These are phyloP conservation scores for Zygogramma bicolorata DNA, from an alignment of 2,888 invertebrate species.

Conservation along the genomic window DNA sequence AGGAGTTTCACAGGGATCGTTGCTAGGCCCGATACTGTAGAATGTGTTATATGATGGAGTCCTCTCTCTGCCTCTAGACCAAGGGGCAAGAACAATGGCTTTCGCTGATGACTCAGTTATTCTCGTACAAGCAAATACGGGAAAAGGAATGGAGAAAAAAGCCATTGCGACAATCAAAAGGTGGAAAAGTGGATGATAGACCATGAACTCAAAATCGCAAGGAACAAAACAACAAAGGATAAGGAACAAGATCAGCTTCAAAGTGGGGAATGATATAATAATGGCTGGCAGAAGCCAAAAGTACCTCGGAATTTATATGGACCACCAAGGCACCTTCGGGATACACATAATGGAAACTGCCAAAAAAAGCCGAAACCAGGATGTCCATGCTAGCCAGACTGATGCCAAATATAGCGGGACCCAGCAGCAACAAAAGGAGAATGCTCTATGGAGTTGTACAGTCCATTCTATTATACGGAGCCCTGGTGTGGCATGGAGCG, in stretches of 20 bases:
- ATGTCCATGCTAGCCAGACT: constrained; percentile 5
- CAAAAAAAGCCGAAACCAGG: constrained; percentile 16
- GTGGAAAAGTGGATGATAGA: constrained; percentile 20
- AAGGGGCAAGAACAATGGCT: constrained; percentile 15
- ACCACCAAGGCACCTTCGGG: constrained; percentile 16
- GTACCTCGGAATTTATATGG: constrained; percentile 19
- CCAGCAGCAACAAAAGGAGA: constrained; percentile 24
- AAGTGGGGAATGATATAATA: neutral
- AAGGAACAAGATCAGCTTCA: neutral
- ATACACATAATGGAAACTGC: constrained; percentile 8
- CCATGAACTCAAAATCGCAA: constrained; percentile 19
- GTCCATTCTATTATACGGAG: constrained; percentile 34
- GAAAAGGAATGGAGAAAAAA: constrained; percentile 1
- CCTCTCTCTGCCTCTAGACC: neutral
- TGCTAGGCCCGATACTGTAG: constrained; percentile 26
- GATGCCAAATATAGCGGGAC: constrained; percentile 38
- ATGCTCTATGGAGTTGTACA: constrained; percentile 24
- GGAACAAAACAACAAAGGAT: constrained; percentile 15
- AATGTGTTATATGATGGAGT: constrained; percentile 24
- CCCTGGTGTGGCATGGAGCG: constrained; percentile 29
- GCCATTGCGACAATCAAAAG: constrained; percentile 1
- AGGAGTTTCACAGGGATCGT: constrained; percentile 25
- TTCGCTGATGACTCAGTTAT: constrained; percentile 31
- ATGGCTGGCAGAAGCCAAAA: neutral
- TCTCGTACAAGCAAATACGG: constrained; percentile 1